Evolutionary conservation across 2,113 vertebrate genomes (phyloP).

Genomic region (Mugil cephalus): DNA sequence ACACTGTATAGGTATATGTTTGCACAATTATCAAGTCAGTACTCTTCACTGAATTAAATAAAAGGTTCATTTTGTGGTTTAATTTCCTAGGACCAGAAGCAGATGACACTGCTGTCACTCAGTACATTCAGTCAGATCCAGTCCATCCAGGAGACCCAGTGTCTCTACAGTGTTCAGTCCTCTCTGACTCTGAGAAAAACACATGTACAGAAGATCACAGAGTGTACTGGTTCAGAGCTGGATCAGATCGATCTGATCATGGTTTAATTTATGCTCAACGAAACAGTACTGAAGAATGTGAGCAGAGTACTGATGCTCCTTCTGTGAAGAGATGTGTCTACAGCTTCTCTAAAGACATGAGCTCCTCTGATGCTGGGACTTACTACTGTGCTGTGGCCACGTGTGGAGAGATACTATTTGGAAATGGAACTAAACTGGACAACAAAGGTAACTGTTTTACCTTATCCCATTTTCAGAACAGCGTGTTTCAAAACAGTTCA

Average conservation of each 20-base stretch:
- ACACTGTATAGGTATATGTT: no score
- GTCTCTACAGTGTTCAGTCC: slow-evolving; percentile 48
- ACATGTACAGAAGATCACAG: slow-evolving; percentile 19
- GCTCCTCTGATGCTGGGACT: slow-evolving; percentile 38
- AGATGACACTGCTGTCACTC: not conserved
- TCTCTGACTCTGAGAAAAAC: not conserved
- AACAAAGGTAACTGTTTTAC: fast-evolving
- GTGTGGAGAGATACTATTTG: slow-evolving; percentile 51
- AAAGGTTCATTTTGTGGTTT: no score
- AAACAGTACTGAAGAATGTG: fast-evolving
- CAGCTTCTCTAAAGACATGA: not conserved
- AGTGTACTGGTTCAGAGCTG: slow-evolving; percentile 33
- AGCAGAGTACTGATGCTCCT: fast-evolving
- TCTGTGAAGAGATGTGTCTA: slow-evolving; percentile 16
- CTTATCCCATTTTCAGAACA: no score
- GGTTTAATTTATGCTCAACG: not conserved
- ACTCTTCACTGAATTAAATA: no score
- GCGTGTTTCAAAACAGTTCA: no score
- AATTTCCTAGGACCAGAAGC: not conserved
- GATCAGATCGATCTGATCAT: fast-evolving
- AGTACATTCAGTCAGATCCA: not conserved
- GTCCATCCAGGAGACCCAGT: slow-evolving; percentile 42
- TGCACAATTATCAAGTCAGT: no score
- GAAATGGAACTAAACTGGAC: slow-evolving; percentile 40
- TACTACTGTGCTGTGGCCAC: slow-evolving; percentile 57